Evolutionary conservation across 64 coral and sea anemone genomes (phyloP), one percentile per base, ranked within the genome.

Genomic region (Actinia tenebrosa): DNA sequence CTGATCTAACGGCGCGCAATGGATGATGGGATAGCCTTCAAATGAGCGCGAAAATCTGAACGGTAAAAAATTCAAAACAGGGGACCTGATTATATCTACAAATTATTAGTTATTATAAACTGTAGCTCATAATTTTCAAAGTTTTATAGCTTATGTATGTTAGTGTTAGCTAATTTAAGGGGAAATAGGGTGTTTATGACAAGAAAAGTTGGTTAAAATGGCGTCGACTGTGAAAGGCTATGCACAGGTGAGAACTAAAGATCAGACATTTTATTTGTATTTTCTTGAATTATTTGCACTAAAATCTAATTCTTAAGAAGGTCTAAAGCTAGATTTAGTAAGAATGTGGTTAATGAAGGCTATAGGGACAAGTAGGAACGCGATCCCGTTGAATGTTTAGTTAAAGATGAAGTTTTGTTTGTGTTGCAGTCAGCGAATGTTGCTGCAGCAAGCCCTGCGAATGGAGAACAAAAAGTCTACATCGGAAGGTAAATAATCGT

Each of bases 11-110:
- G 17, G 80, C 10, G 18, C 87, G 88, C 78, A 88, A 18, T 52
- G 90, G 25, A 83, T 87, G 61, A 27, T 87, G 90, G 90, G 90
- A 64, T 66, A 23, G 25, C 2, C 58, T 45, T 71, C 60, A 18
- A 81, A 30, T 75, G 69, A 88, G 94, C 94, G 94, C 83, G 94
- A 95, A 95, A 95, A 86, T 84, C 87, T 6, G 88, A 89, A 95
- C 81, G 80, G 87, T 43, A 81, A 77, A 43, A 45, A 55, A 50
- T 83, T 85, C 63, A 68, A 95, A 95, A 77, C 14, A 30, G 20
- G 45, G 3, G 56, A 71, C 45, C n/a, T 10, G 11, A 83, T 19
- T 47, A 54, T 53, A 50, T 52, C 79, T 20, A 83, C 11, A 55
- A 53, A 53, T 22, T 83, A 16, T 10, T 23, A 52, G 80, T 83